phyloP scores from a whole-genome alignment of 1,140 invertebrate genomes.

The Drosophila ogumai region DNA sequence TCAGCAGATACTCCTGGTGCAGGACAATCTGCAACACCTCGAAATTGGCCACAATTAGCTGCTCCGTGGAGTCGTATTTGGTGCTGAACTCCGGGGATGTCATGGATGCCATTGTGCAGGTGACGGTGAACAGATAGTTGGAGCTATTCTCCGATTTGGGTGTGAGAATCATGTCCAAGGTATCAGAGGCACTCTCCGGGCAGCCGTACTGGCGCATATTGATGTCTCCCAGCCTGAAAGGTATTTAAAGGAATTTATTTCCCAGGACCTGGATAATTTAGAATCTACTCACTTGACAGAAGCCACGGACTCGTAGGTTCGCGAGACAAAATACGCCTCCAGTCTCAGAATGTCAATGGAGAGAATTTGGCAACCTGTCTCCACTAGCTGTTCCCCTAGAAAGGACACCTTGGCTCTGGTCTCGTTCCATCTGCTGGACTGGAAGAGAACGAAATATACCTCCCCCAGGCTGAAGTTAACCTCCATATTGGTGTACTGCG shows the following conservation, averaged over 20 bases:
- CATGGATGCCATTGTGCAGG: constrained; percentile 91
- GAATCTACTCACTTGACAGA: constrained; percentile 85
- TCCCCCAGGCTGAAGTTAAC: constrained; percentile 91
- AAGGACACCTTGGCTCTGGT: not conserved
- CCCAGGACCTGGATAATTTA: no score
- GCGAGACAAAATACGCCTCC: constrained; percentile 89
- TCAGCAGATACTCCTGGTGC: constrained; percentile 92
- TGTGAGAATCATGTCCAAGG: constrained; percentile 87
- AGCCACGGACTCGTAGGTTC: constrained; percentile 91
- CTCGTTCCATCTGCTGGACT: constrained; percentile 29
- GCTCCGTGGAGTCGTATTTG: constrained; percentile 91
- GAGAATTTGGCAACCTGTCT: constrained; percentile 46
- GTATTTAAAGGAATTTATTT: not conserved
- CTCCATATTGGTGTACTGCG: constrained; percentile 91
- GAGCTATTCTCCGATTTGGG: constrained; percentile 64
- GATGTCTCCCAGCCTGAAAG: constrained; percentile 88
- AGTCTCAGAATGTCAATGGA: constrained; percentile 85
- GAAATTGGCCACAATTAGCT: constrained; percentile 92
- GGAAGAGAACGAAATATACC: constrained; percentile 56
- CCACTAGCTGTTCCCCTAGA: fast-evolving
- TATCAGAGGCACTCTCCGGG: constrained; percentile 84
- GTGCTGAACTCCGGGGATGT: constrained; percentile 94
- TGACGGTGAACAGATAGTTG: constrained; percentile 89
- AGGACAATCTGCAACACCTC: constrained; percentile 91
- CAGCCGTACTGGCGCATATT: constrained; percentile 87